These are phyloP conservation scores for Cactoblastis cactorum DNA, from an alignment of 2,888 invertebrate genomes.

Conservation along the genomic window DNA sequence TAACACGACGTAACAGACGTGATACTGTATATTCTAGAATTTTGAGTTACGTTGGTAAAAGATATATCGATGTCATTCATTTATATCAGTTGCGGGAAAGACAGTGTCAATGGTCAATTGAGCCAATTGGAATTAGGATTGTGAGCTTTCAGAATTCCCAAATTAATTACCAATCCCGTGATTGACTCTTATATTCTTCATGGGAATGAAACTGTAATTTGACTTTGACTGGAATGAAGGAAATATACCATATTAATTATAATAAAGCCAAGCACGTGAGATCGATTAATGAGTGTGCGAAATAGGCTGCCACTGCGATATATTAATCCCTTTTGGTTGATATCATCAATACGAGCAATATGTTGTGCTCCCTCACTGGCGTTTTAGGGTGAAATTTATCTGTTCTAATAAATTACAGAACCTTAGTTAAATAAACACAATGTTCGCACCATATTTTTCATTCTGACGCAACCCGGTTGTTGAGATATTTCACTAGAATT, in stretches of 20 bases:
- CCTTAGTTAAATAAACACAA: constrained; percentile 42
- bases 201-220: too few relatives aligned
- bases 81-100: too few relatives aligned
- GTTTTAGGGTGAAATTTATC: constrained; percentile 41
- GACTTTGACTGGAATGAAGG: too few relatives aligned
- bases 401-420: constrained; percentile 41
- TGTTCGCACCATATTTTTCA: constrained; percentile 44
- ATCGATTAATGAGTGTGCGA: constrained; percentile 14
- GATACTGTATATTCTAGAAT: too few relatives aligned
- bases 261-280: not conserved
- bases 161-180: too few relatives aligned
- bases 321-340: constrained; percentile 26
- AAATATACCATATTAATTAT: not conserved
- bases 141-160: too few relatives aligned
- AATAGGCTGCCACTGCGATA: constrained; percentile 20
- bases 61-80: too few relatives aligned
- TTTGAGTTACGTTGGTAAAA: too few relatives aligned
- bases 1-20: too few relatives aligned
- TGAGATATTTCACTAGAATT: constrained; percentile 12
- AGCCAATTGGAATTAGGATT: too few relatives aligned
- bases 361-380: constrained; percentile 26
- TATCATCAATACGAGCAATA: constrained; percentile 39
- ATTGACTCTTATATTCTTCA: too few relatives aligned
- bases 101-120: too few relatives aligned
- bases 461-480: constrained; percentile 20